Evolutionary conservation across 2,113 vertebrate species (phyloP).

Genomic region (Rhipidura dahli): DNA sequence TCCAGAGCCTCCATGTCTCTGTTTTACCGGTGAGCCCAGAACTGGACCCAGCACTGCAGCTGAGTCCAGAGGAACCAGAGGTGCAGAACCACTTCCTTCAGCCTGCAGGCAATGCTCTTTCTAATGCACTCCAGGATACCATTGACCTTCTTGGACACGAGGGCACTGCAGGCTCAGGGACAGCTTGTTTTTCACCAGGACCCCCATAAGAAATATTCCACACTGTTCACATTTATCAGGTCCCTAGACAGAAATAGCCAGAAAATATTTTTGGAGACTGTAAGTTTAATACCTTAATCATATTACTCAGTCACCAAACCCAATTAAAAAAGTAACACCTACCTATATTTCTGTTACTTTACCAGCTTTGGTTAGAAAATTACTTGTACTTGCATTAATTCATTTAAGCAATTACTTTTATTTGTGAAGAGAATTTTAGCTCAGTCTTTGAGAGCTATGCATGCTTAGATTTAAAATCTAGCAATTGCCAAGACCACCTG

Average conservation of each 20-base stretch:
- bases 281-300: background rate
- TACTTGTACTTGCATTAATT: background rate
- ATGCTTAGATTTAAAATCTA: background rate
- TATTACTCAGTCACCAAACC: background rate
- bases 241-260: background rate
- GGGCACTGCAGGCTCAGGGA: too few relatives aligned
- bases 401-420: background rate
- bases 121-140: background rate
- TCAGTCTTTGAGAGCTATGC: background rate
- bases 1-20: background rate
- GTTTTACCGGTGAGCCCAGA: background rate
- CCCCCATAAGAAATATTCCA: background rate
- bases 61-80: background rate
- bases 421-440: background rate
- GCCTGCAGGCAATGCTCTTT: background rate
- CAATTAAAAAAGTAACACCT: background rate
- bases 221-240: fast-evolving
- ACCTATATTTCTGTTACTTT: background rate
- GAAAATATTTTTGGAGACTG: background rate
- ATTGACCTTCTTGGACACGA: background rate
- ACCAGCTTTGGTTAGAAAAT: background rate
- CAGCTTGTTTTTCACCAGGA: background rate
- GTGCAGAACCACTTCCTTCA: fast-evolving
- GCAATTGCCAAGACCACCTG: background rate
- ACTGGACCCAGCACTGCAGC: background rate